phyloP scores from a whole-genome alignment of 1,140 invertebrate species.

The Dufourea novaeangliae region DNA sequence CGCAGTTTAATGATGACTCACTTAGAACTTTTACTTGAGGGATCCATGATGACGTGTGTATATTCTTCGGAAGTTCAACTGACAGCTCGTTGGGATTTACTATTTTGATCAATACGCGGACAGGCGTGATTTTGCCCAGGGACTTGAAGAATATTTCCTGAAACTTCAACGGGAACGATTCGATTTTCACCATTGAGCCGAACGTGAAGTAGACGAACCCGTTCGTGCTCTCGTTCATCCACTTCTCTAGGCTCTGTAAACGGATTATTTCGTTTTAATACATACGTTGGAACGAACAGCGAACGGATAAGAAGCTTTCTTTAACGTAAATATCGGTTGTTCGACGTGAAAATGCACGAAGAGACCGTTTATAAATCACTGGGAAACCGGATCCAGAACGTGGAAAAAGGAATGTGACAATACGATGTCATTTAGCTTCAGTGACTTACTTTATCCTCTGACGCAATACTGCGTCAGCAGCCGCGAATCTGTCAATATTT shows the following conservation, averaged over 20 bases:
- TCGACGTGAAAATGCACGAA: no score
- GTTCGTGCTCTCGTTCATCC: constrained; percentile 85
- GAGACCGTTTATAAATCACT: no score
- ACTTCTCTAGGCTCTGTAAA: constrained; percentile 85
- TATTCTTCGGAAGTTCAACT: constrained; percentile 58
- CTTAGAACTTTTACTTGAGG: constrained; percentile 54
- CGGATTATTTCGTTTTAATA: not conserved
- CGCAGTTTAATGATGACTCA: constrained; percentile 19
- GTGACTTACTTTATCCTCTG: no score
- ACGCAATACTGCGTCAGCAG: no score
- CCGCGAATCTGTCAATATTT: no score
- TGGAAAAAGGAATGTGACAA: no score
- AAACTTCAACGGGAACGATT: constrained; percentile 84
- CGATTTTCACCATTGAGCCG: constrained; percentile 86
- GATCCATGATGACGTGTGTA: constrained; percentile 37
- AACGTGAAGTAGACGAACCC: constrained; percentile 89
- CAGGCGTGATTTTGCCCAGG: constrained; percentile 80
- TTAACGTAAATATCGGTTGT: no score
- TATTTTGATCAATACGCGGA: constrained; percentile 70
- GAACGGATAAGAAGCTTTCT: not conserved
- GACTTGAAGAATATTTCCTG: constrained; percentile 84
- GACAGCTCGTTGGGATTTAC: constrained; percentile 56
- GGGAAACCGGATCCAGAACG: no score
- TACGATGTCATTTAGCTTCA: no score
- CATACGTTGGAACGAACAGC: no score